Evolutionary conservation across 1,140 invertebrate species (phyloP).

Genomic region (Anastrepha obliqua): DNA sequence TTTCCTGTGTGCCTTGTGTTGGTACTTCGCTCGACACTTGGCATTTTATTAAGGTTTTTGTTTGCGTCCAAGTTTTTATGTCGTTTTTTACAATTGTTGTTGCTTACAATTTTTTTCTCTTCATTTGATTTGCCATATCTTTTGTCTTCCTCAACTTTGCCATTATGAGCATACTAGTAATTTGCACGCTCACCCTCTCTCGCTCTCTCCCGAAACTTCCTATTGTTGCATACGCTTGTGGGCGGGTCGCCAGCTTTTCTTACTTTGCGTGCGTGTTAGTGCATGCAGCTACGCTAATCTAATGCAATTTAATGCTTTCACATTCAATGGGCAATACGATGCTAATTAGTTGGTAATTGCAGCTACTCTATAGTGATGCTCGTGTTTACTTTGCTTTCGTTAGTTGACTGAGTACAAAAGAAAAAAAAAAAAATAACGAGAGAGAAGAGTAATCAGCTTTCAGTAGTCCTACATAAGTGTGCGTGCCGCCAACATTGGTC

Average conservation of each 20-base stretch:
- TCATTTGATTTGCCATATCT: neutral
- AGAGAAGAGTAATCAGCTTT: no score
- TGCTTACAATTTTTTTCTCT: neutral
- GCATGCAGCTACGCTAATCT: constrained; percentile 38
- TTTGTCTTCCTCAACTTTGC: neutral
- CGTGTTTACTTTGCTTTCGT: neutral
- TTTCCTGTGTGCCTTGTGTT: neutral
- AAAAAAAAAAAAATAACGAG: no score
- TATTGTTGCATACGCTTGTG: neutral
- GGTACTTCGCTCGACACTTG: neutral
- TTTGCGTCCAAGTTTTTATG: no score
- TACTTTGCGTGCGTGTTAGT: constrained; percentile 22
- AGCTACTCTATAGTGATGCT: neutral
- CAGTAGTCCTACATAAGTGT: no score
- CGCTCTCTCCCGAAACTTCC: no score
- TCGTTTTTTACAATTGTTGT: neutral
- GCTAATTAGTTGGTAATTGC: constrained; percentile 48
- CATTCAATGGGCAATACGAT: constrained; percentile 34
- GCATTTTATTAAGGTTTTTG: neutral
- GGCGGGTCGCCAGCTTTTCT: neutral
- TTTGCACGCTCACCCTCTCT: no score
- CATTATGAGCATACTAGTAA: neutral
- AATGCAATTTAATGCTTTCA: constrained; percentile 34
- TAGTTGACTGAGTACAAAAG: neutral
- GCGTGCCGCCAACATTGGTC: no score